These are phyloP conservation scores for Anneissia japonica DNA, from an alignment of 35 echinoderm and acorn worm genomes.

Conservation along the genomic window DNA sequence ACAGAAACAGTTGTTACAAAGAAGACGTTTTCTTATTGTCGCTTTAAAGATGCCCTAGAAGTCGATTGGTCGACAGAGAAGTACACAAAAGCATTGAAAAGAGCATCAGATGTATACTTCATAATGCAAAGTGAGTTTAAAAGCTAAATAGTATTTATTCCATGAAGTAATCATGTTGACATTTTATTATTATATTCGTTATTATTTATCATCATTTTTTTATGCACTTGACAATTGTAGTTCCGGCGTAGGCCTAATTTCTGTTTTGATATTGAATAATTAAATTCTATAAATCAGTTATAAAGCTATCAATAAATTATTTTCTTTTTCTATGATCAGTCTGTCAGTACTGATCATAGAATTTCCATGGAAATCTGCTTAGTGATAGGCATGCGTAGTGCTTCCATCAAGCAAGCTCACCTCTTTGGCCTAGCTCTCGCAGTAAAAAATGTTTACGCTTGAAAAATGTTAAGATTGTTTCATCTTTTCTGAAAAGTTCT, in stretches of 20 bases:
- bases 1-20: constrained; percentile 78
- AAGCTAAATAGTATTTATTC: no score
- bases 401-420: no score
- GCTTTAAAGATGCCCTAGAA: constrained; percentile 68
- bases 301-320: no score
- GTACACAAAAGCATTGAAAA: constrained; percentile 57
- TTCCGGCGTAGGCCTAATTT: no score
- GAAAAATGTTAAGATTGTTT: neutral
- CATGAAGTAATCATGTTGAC: no score
- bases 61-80: constrained; percentile 62
- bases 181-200: no score
- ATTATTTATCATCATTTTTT: no score
- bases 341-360: neutral
- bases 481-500: constrained; percentile 53
- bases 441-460: neutral
- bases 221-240: no score
- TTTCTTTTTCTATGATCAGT: neutral
- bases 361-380: neutral
- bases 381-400: no score
- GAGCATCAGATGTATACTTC: constrained; percentile 69
- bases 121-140: constrained; percentile 62
- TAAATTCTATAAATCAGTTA: no score
- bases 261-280: no score
- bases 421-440: neutral
- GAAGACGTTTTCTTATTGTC: constrained; percentile 49